Conservation (phyloP, 2,888 invertebrate species). For the Notodonta dromedarius region DNA sequence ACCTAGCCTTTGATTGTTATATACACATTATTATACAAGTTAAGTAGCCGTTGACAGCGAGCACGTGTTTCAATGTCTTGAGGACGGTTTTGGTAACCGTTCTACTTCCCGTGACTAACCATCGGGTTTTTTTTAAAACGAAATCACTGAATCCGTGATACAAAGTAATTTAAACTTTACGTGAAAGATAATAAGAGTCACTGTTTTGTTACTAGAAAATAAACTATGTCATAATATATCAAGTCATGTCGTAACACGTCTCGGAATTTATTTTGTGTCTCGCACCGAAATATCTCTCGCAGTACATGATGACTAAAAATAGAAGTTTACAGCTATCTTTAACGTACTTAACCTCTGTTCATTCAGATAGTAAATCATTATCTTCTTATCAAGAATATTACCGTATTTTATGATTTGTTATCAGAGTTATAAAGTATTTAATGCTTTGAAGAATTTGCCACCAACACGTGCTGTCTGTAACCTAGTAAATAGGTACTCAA, state of each 20-base stretch:
- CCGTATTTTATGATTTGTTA: background rate
- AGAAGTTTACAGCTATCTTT: constrained; percentile 1
- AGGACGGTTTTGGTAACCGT: background rate
- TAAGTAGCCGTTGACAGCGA: background rate
- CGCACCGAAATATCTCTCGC: background rate
- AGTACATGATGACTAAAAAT: background rate
- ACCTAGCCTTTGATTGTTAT: background rate
- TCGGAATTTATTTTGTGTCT: background rate
- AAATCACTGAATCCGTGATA: background rate
- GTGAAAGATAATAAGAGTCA: background rate
- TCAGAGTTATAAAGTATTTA: no score
- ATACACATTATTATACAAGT: background rate
- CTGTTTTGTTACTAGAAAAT: background rate
- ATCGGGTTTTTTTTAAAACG: background rate
- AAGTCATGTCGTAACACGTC: constrained; percentile 5
- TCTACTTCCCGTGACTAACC: background rate
- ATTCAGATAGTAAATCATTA: background rate
- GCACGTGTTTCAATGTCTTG: background rate
- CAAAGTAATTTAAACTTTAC: background rate
- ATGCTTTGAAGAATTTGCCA: no score
- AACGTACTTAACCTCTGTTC: background rate
- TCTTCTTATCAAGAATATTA: background rate
- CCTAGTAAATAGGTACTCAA: no score
- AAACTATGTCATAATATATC: background rate
- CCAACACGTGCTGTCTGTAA: no score